Conservation (phyloP, 1,140 invertebrate genomes). For the Rhynchophorus ferrugineus region DNA sequence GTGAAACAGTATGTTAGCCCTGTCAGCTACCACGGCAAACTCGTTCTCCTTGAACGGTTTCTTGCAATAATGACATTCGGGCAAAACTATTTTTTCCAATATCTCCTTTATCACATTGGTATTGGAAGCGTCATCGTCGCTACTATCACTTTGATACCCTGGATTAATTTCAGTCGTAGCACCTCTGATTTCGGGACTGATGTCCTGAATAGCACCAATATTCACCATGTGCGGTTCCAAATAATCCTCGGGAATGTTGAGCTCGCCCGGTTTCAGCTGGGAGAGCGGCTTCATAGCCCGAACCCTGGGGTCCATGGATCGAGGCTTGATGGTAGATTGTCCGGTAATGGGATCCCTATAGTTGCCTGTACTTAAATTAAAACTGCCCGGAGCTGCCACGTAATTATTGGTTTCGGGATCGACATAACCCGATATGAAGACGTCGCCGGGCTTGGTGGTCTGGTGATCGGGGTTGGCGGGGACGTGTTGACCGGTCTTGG, state of each 20-base stretch:
- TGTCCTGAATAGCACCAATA: conserved; percentile 31
- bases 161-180: conserved; percentile 23
- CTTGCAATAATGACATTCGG: conserved; percentile 50
- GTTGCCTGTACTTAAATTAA: too few relatives aligned
- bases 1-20: conserved; percentile 75
- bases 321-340: too few relatives aligned
- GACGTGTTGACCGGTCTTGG: background rate
- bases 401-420: background rate
- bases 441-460: background rate
- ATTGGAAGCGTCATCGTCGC: conserved; percentile 19
- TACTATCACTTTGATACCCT: background rate
- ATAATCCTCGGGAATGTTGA: conserved; percentile 22
- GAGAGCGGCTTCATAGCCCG: conserved; percentile 7
- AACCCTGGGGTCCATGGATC: background rate
- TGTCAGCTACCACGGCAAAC: conserved; percentile 75
- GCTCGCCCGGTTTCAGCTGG: conserved; percentile 10
- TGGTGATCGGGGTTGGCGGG: background rate
- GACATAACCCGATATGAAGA: background rate
- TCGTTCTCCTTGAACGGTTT: conserved; percentile 60
- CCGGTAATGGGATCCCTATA: too few relatives aligned
- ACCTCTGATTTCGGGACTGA: conserved; percentile 27
- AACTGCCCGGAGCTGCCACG: too few relatives aligned
- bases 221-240: conserved; percentile 26
- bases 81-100: conserved; percentile 25
- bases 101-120: conserved; percentile 22